Evolutionary conservation across 1,140 invertebrate genomes (phyloP), one percentile per base, ranked within the genome.

Genomic region (Steinernema khuongi): DNA sequence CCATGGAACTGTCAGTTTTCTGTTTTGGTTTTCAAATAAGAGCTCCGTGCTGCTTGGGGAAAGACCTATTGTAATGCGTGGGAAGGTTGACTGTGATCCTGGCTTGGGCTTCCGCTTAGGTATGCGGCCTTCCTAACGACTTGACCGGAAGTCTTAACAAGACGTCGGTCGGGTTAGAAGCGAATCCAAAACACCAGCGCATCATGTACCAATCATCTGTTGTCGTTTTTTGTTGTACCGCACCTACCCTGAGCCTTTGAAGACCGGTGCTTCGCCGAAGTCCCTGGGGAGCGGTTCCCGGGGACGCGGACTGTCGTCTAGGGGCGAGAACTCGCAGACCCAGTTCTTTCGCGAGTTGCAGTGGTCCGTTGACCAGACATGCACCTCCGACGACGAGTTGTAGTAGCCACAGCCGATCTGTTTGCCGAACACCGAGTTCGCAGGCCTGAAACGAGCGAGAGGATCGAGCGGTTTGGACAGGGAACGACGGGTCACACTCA

Each of bases 241-340:
- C 7, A 60, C 50, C 14, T 60, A 22, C 50, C 50, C 19, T 14
- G 50, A n/a, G 7, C 50, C 50, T 11, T 11, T 7, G 26, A 60
- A 60, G 4, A 60, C 50, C 4, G 14, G 50, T 22, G 50, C 14
- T 60, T 60, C 50, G 4, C 50, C 50, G 2, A 60, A 60, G 50
- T 60, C 50, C 22, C 50, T 60, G 7, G 50, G 50, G 50, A 60
- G 19, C 11, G 50, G 50, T 60, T 60, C 50, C 19, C 14, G 14
- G 50, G 50, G 50, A 7, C 50, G 7, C 4, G 50, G 50, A 26
- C 50, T 60, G 50, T 60, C 50, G 50, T 60, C 50, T 2, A 60
- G 50, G 4, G 50, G 50, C 7, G 50, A 60, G 50, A 60, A 60
- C 50, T 60, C 50, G 50, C 50, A 60, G 7, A 60, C 50, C 50